These are phyloP conservation scores for Tetragonula carbonaria DNA, from an alignment of 2,888 invertebrate genomes.

Conservation along the genomic window DNA sequence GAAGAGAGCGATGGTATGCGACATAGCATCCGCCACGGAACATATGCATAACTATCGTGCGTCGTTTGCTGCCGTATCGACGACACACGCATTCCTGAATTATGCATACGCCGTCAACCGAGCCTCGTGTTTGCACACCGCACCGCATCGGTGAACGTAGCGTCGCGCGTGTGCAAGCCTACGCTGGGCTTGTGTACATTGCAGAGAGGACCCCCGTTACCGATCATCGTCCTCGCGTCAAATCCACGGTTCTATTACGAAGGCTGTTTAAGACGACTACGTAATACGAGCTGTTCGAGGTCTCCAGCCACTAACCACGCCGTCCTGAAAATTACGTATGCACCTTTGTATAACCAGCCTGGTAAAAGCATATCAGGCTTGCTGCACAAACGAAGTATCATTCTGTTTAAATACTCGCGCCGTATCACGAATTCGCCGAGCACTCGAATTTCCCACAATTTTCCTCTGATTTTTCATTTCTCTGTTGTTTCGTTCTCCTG, in stretches of 20 bases:
- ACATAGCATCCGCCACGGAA: conserved; percentile 54
- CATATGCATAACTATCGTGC: conserved; percentile 72
- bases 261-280: conserved; percentile 58
- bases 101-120: conserved; percentile 72
- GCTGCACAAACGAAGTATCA: conserved; percentile 17
- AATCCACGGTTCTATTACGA: conserved; percentile 46
- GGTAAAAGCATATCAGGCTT: conserved; percentile 1
- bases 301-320: conserved; percentile 11
- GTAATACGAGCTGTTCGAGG: conserved; percentile 40
- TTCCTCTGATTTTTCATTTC: background rate
- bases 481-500: background rate
- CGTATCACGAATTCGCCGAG: background rate
- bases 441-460: conserved; percentile 7
- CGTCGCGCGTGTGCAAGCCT: background rate
- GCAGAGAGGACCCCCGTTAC: background rate
- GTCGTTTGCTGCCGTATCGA: conserved; percentile 65
- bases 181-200: background rate
- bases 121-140: conserved; percentile 59
- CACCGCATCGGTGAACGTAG: conserved; percentile 15
- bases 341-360: background rate
- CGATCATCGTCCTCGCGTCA: conserved; percentile 21
- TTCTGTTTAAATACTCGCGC: conserved; percentile 31
- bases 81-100: conserved; percentile 73
- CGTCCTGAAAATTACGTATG: conserved; percentile 32
- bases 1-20: conserved; percentile 29